These are phyloP conservation scores for Frieseomelitta varia DNA, from an alignment of 1,140 invertebrate genomes.

Conservation along the genomic window DNA sequence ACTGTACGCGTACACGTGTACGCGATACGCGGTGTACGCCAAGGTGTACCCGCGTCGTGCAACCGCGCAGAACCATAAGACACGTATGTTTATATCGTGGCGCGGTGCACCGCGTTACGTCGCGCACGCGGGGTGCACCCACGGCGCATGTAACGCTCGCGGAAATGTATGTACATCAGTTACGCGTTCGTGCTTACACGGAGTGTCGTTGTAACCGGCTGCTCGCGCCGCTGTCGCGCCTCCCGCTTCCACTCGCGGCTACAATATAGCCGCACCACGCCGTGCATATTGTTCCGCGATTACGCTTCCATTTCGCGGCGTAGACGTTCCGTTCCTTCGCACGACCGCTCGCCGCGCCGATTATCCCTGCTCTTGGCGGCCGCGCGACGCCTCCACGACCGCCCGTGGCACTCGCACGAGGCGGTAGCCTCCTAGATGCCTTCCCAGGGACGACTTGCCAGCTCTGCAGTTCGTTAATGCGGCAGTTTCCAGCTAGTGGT, in stretches of 20 bases:
- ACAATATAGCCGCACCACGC: not conserved
- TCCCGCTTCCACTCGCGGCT: not conserved
- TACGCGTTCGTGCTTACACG: constrained; percentile 42
- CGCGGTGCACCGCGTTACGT: constrained; percentile 42
- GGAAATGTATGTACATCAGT: constrained; percentile 38
- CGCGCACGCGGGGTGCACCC: constrained; percentile 22
- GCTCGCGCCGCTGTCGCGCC: constrained; percentile 21
- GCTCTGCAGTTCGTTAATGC: not conserved
- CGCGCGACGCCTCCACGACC: constrained; percentile 20
- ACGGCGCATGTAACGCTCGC: constrained; percentile 24
- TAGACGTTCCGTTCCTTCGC: not conserved
- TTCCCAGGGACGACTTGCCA: not conserved
- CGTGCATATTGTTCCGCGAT: constrained; percentile 57
- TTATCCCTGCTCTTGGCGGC: constrained; percentile 13
- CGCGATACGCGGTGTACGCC: not conserved
- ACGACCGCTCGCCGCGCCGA: constrained; percentile 31
- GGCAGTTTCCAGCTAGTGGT: not conserved
- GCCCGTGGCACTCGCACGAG: not conserved
- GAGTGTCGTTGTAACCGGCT: constrained; percentile 53
- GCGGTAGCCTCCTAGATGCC: not conserved
- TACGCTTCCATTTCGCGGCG: constrained; percentile 31
- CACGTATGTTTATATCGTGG: constrained; percentile 61
- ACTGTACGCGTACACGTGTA: constrained; percentile 29
- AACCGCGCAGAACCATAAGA: constrained; percentile 55
- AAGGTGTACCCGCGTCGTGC: constrained; percentile 37